Evolutionary conservation across 2,888 invertebrate genomes (phyloP), one percentile per base, ranked within the genome.

Genomic region (Ceratothoa steindachneri): DNA sequence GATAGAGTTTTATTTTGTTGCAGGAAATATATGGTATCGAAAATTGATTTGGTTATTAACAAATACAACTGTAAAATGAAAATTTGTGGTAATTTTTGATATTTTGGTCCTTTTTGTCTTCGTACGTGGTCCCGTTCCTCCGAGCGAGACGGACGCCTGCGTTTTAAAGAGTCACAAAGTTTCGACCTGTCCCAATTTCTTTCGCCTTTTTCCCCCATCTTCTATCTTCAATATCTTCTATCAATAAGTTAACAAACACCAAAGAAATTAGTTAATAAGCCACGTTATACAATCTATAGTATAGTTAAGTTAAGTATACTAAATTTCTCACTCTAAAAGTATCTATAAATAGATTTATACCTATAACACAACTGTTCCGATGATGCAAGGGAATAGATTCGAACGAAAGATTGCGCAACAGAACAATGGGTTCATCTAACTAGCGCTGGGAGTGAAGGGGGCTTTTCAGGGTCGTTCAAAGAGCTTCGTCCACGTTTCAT

Each of bases 371-470:
- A n/a, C n/a, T n/a, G n/a, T n/a, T n/a, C n/a, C n/a, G n/a, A n/a
- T n/a, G n/a, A n/a, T n/a, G n/a, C n/a, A 68, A 53, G 28, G 41
- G 41, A 53, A 51, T 52, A 66, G 69, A 65, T 60, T 64, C 41
- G 73, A 64, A 67, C 73, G 73, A 73, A 73, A 65, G 65, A 65
- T 73, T 69, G 65, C 73, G 73, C 69, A 73, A 73, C 73, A 64
- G 69, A 69, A 73, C 73, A 73, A 73, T 73, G 73, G 73, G 73
- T 73, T 73, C 73, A 73, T 73, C 73, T 73, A 73, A 73, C 73
- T 73, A 73, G 73, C 73, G 69, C 73, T 73, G 73, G 69, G 69
- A 69, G 73, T 69, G 69, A 73, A 67, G 73, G 69, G 73, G 51
- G 73, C 69, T 73, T 73, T 73, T 69, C 65, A 69, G 69, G 73